A percentile compares a stretch with the other conserved stretches of the same genome.
Evolutionary conservation across 2,113 vertebrate species (phyloP).

Genomic region (Perca schrenkii): DNA sequence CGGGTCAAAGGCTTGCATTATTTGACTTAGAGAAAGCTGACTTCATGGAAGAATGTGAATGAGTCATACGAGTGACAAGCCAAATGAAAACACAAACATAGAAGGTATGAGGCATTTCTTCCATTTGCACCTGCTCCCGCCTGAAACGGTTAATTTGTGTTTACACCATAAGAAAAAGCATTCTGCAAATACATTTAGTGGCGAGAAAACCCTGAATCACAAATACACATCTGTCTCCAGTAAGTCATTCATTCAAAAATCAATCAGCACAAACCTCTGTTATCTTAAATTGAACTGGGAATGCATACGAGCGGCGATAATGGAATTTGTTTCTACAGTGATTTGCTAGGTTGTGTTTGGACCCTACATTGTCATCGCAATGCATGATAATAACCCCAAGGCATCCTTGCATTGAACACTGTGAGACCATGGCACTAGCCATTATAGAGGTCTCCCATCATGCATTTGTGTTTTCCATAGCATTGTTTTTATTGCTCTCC

Average conservation of each 20-base stretch:
- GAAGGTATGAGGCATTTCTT: neutral
- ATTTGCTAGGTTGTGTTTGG: slow-evolving; percentile 41
- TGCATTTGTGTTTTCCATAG: slow-evolving; percentile 22
- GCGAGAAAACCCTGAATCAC: slow-evolving; percentile 23
- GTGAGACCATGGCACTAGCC: neutral
- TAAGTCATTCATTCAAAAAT: slow-evolving; percentile 54
- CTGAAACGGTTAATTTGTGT: slow-evolving; percentile 1
- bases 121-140: neutral
- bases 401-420: slow-evolving; percentile 30
- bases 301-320: slow-evolving; percentile 49
- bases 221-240: slow-evolving; percentile 36
- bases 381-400: slow-evolving; percentile 47
- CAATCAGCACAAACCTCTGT: slow-evolving; percentile 47
- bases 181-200: slow-evolving; percentile 38
- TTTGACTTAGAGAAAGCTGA: neutral
- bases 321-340: slow-evolving; percentile 53
- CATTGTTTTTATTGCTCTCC: slow-evolving; percentile 17
- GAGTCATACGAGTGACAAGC: neutral
- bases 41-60: neutral
- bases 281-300: slow-evolving; percentile 68
- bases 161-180: neutral
- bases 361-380: slow-evolving; percentile 28
- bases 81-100: neutral
- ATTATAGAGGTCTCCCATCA: slow-evolving; percentile 34
- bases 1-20: neutral